Evolutionary conservation across 2,113 vertebrate genomes (phyloP).

Genomic region (Phrynosoma blainvillii): DNA sequence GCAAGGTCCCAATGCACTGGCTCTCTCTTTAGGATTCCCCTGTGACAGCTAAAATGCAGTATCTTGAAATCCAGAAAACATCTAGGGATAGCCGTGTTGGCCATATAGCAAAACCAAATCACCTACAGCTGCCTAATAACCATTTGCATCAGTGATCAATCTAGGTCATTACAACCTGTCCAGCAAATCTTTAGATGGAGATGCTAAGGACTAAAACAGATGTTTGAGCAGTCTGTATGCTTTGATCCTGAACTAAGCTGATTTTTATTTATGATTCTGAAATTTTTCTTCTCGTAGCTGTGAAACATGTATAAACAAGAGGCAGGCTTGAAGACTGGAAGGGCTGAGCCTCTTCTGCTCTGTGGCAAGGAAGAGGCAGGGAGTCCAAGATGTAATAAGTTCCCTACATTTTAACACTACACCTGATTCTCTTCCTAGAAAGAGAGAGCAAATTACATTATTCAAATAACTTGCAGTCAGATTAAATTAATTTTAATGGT

Average conservation of each 20-base stretch:
- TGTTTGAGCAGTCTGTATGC: neutral
- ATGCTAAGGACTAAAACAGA: neutral
- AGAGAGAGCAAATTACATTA: neutral
- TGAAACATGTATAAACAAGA: neutral
- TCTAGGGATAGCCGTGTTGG: no score
- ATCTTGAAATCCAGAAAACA: no score
- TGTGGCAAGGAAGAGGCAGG: neutral
- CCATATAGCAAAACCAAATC: no score
- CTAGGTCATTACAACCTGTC: neutral
- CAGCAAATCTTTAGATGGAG: neutral
- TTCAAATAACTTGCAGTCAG: no score
- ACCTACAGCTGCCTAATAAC: neutral
- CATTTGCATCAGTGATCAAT: neutral
- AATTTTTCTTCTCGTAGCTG: neutral
- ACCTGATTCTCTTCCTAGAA: neutral
- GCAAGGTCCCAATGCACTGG: no score
- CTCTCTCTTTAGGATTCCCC: no score
- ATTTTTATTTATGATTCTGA: neutral
- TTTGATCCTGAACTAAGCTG: neutral
- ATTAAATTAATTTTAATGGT: no score
- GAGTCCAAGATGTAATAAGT: neutral
- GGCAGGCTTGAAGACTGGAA: neutral
- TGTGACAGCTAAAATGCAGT: no score
- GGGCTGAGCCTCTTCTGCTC: neutral
- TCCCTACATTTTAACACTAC: neutral